These are phyloP conservation scores for Ceryle rudis DNA, from an alignment of 2,797 vertebrate species.

Conservation along the genomic window DNA sequence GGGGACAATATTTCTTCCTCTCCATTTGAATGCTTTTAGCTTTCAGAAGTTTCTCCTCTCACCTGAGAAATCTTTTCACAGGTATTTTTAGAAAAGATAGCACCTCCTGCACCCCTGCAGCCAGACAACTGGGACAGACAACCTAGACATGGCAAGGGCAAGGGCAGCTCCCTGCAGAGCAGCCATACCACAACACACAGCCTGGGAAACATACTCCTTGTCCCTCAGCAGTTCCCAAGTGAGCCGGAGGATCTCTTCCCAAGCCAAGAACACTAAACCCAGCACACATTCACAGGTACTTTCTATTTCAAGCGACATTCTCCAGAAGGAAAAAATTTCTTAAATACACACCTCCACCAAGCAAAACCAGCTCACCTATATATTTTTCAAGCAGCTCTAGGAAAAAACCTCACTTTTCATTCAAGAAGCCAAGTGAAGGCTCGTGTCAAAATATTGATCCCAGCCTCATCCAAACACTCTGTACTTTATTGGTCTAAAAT, in stretches of 20 bases:
- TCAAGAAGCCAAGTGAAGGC: neutral
- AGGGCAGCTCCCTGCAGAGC: neutral
- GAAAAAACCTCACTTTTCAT: neutral
- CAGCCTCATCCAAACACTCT: neutral
- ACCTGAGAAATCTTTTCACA: neutral
- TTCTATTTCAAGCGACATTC: neutral
- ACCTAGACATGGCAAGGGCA: neutral
- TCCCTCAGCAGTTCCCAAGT: neutral
- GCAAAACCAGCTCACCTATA: neutral
- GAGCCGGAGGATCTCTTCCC: neutral
- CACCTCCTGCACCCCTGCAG: neutral
- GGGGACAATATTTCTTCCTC: neutral
- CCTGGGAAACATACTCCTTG: neutral
- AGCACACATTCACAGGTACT: neutral
- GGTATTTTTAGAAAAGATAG: neutral
- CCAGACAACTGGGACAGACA: neutral
- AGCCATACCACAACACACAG: neutral
- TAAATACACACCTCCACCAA: neutral
- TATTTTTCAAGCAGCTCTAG: neutral
- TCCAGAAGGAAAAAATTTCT: neutral
- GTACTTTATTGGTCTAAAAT: neutral
- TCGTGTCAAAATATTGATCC: neutral
- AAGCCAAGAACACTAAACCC: neutral
- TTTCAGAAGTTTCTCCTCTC: neutral
- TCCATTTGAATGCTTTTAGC: neutral